phyloP scores from a whole-genome alignment of 2,888 invertebrate species.

The Cephus spinipes region DNA sequence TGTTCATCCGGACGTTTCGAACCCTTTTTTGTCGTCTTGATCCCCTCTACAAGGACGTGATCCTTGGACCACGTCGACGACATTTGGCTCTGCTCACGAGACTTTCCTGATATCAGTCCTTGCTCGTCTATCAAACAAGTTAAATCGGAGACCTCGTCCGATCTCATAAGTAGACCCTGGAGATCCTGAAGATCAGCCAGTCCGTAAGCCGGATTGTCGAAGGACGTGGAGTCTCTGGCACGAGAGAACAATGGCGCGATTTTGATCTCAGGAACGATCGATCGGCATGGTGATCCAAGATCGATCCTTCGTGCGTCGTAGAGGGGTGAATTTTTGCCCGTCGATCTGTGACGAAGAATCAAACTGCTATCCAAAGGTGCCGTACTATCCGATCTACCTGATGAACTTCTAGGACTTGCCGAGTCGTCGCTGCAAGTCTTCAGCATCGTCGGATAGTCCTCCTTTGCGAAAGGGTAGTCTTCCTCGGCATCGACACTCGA shows the following conservation, averaged over 20 bases:
- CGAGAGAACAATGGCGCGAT: constrained; percentile 49
- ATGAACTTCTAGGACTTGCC: constrained; percentile 62
- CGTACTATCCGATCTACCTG: constrained; percentile 62
- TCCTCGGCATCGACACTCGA: constrained; percentile 62
- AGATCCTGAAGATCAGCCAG: constrained; percentile 55
- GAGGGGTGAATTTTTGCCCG: constrained; percentile 49
- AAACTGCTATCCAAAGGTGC: constrained; percentile 57
- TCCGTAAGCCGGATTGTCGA: constrained; percentile 63
- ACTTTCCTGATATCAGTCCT: constrained; percentile 30
- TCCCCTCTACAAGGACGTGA: neutral
- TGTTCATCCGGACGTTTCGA: neutral
- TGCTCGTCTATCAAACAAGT: constrained; percentile 58
- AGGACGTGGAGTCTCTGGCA: constrained; percentile 51
- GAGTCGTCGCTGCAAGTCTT: constrained; percentile 65
- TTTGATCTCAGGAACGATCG: constrained; percentile 53
- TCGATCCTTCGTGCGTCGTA: constrained; percentile 59
- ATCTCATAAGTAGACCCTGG: constrained; percentile 53
- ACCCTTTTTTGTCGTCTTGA: neutral
- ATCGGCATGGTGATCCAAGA: constrained; percentile 56
- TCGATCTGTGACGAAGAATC: constrained; percentile 28
- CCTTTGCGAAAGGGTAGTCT: constrained; percentile 65
- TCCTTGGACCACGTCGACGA: constrained; percentile 13
- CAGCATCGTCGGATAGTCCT: constrained; percentile 64
- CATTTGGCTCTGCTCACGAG: constrained; percentile 21
- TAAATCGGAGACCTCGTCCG: constrained; percentile 58